Percentiles rank a stretch among this genome's conserved stretches.
Evolutionary conservation across 2,113 vertebrate genomes (phyloP).

Genomic region (Cercocebus atys): DNA sequence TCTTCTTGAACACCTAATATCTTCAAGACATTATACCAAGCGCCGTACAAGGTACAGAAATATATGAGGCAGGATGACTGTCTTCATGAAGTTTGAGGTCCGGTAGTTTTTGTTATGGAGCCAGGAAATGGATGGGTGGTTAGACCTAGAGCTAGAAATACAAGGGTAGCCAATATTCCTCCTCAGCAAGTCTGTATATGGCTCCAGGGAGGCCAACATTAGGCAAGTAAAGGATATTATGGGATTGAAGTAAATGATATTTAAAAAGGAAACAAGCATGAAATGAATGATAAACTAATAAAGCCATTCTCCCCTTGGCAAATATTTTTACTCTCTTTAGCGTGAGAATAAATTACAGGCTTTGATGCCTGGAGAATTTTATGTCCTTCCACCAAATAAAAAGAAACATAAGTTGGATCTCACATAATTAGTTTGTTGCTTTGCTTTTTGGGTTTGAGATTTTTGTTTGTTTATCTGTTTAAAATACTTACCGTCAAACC

Average conservation of each 20-base stretch:
- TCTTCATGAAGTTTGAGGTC: background rate
- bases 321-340: constrained; percentile 24
- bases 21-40: background rate
- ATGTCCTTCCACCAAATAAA: constrained; percentile 41
- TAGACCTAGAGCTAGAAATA: background rate
- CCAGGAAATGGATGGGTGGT: background rate
- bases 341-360: background rate
- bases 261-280: background rate
- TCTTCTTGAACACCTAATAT: background rate
- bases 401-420: constrained; percentile 14
- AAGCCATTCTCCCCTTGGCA: background rate
- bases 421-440: background rate
- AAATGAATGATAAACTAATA: background rate
- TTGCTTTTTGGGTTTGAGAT: constrained; percentile 29
- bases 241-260: background rate
- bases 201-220: background rate
- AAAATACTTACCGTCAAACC: constrained; percentile 87
- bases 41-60: background rate
- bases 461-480: background rate
- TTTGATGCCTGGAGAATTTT: constrained; percentile 20
- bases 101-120: background rate
- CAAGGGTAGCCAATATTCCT: background rate
- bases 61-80: background rate
- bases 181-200: background rate
- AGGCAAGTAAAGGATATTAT: background rate